Evolutionary conservation across 2,113 vertebrate genomes (phyloP).

Genomic region (Trichechus manatus): DNA sequence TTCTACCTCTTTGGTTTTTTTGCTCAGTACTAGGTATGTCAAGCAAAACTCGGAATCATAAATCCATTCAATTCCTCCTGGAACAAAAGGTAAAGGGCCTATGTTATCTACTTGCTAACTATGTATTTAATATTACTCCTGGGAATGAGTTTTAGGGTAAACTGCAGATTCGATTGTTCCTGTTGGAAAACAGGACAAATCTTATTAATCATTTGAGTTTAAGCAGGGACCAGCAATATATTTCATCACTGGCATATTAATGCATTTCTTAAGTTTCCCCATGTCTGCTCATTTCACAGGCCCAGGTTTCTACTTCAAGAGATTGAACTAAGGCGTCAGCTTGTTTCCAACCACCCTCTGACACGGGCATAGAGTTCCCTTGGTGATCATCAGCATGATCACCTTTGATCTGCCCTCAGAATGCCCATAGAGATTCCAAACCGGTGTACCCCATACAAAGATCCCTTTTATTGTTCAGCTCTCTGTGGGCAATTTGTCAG

Average conservation of each 20-base stretch:
- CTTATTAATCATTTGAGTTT: conserved; percentile 8
- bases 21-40: background rate
- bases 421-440: background rate
- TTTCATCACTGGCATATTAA: background rate
- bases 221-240: background rate
- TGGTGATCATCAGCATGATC: background rate
- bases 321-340: too few species aligned
- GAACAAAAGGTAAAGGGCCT: background rate
- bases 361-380: background rate
- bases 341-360: background rate
- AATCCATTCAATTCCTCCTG: background rate
- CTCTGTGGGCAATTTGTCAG: background rate
- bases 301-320: background rate
- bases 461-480: background rate
- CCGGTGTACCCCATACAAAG: background rate
- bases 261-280: background rate
- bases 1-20: conserved; percentile 93
- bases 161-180: background rate
- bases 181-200: background rate
- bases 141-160: background rate
- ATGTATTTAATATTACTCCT: background rate
- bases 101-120: background rate
- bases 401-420: background rate
- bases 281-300: background rate
- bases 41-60: background rate